These are phyloP conservation scores for Ictidomys tridecemlineatus DNA, from an alignment of 2,113 vertebrate genomes.

Conservation along the genomic window DNA sequence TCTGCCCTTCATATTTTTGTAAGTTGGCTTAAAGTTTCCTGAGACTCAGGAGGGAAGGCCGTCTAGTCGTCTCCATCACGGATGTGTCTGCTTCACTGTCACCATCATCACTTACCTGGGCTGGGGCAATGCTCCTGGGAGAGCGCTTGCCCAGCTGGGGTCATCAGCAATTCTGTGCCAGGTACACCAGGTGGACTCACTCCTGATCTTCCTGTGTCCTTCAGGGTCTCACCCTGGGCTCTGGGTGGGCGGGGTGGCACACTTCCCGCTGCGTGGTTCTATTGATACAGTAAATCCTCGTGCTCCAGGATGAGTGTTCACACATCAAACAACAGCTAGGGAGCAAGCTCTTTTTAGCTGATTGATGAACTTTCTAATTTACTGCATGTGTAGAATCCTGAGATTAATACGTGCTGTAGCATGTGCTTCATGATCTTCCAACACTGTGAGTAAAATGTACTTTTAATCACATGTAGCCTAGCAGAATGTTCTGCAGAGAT, in stretches of 20 bases:
- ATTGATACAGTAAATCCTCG: not conserved
- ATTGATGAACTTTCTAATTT: not conserved
- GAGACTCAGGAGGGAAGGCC: too few relatives aligned
- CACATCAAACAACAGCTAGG: not conserved
- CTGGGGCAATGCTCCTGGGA: too few relatives aligned
- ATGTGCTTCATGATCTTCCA: not conserved
- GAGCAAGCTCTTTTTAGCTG: not conserved
- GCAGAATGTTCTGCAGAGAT: not conserved
- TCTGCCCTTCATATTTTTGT: not conserved
- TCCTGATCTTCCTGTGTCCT: not conserved
- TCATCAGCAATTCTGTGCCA: too few relatives aligned
- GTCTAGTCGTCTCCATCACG: not conserved
- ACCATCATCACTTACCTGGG: not conserved
- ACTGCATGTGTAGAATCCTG: not conserved
- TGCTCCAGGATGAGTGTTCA: too few relatives aligned
- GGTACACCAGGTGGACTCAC: not conserved
- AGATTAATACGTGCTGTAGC: not conserved
- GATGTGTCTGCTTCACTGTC: not conserved
- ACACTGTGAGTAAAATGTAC: not conserved
- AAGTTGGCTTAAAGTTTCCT: not conserved
- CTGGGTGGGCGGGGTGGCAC: too few relatives aligned
- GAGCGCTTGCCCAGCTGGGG: too few relatives aligned
- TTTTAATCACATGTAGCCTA: not conserved
- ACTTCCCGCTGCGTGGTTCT: not conserved
- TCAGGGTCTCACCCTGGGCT: too few relatives aligned